phyloP scores from a whole-genome alignment of 2,113 vertebrate genomes.

The Tauraco erythrolophus region DNA sequence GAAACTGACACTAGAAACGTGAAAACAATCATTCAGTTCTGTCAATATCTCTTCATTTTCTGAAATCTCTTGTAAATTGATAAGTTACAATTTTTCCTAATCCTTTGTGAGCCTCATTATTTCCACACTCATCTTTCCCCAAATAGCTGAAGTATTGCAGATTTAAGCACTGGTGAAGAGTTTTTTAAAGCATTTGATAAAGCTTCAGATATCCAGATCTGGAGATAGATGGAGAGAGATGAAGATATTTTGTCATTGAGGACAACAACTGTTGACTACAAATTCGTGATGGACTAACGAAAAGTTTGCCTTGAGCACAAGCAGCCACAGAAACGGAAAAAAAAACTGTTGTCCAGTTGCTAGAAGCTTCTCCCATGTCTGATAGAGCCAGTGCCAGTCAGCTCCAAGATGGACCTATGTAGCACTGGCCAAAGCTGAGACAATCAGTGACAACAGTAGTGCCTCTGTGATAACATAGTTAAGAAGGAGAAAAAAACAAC shows the following conservation, averaged over 20 bases:
- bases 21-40: not conserved
- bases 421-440: not conserved
- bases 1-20: not conserved
- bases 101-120: not conserved
- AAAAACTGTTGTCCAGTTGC: not conserved
- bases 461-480: not conserved
- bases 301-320: not conserved
- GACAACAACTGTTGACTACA: not conserved
- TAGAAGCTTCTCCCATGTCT: not conserved
- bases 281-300: not conserved
- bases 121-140: not conserved
- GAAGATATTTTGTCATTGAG: not conserved
- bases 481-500: too few relatives aligned
- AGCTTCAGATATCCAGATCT: not conserved
- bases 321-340: not conserved
- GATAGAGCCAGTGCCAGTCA: accelerated
- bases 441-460: accelerated
- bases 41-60: not conserved
- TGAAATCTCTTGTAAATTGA: not conserved
- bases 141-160: not conserved
- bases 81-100: not conserved
- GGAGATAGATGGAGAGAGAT: not conserved
- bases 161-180: not conserved
- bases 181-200: not conserved
- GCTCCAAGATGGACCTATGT: accelerated